Conservation (phyloP, 1,140 invertebrate species). For the Aphelenchoides fujianensis region DNA sequence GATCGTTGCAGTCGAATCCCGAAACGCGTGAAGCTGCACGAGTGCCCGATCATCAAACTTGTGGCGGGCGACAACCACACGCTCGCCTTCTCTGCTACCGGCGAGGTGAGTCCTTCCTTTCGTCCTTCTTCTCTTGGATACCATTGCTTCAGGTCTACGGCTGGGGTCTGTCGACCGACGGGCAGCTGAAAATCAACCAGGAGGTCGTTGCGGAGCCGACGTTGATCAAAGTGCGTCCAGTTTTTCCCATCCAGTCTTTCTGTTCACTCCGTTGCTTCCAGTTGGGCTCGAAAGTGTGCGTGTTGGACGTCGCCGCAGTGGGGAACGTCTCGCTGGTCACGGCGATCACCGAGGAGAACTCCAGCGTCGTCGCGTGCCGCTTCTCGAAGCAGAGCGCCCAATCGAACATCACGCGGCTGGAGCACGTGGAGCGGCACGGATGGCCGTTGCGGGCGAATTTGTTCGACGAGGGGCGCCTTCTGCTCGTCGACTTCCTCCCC, state of each 20-base stretch:
- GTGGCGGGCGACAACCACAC: slow-evolving; percentile 27
- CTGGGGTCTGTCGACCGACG: slow-evolving; percentile 29
- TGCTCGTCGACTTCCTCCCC: neutral
- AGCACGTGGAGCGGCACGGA: slow-evolving; percentile 1
- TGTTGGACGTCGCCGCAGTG: neutral
- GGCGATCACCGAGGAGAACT: neutral
- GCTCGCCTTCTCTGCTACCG: slow-evolving; percentile 22
- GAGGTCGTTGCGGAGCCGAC: slow-evolving; percentile 27
- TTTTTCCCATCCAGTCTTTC: slow-evolving; percentile 16
- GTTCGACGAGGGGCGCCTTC: neutral
- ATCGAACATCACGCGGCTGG: slow-evolving; percentile 2
- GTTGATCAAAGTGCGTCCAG: slow-evolving; percentile 27
- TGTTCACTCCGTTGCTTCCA: neutral
- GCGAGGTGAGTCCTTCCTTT: too few relatives aligned
- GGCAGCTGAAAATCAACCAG: slow-evolving; percentile 32
- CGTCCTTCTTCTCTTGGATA: too few relatives aligned
- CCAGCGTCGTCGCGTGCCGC: slow-evolving; percentile 17
- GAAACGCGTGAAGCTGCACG: slow-evolving; percentile 20
- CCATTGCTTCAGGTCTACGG: too few relatives aligned
- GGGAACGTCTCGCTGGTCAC: neutral
- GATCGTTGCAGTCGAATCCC: too few relatives aligned
- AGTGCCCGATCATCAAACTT: slow-evolving; percentile 24
- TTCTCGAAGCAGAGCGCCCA: neutral
- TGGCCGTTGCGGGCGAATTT: neutral
- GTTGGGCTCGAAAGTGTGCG: slow-evolving; percentile 17